Evolutionary conservation across 2,888 invertebrate species (phyloP), one percentile per base, ranked within the genome.

Genomic region (Anthrax anthrax): DNA sequence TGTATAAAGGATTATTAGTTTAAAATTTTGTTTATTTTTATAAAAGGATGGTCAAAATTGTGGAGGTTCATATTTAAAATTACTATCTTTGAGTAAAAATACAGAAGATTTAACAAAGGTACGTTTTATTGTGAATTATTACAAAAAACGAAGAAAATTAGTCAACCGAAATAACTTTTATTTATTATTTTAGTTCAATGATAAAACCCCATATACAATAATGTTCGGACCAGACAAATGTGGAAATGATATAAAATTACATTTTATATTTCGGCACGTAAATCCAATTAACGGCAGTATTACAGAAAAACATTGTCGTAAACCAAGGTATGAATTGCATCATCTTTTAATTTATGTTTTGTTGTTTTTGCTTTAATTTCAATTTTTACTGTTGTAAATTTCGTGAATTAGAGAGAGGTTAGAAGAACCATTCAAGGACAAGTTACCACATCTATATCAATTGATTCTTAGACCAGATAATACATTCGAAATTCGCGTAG

Each of bases 211-310:
- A 0, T 99, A 97, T 72, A 89, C 94, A 3, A 91, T 99, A 60
- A 98, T 99, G 98, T 99, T 98, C 71, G 98, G 98, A 0, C 97
- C 97, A 10, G 98, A 98, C 74, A 98, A 96, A 70, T 98, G 98
- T 70, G 97, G 97, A 52, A 87, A 86, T 61, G 91, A 92, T 66
- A 83, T 88, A 62, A 96, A 96, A 72, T 80, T 92, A 64, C 82
- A 82, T 64, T 81, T 81, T 65, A 99, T 99, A 67, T 92, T 99
- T 72, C 79, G 89, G 44, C 95, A 96, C 67, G 81, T 78, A 66
- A 97, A 98, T 72, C 97, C 96, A 12, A 74, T 81, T 58, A 97
- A 91, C 63, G 91, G 89, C 40, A 76, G 80, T 19, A 71, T 87
- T 54, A 84, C 88, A 63, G 98, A 98, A 69, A 97, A 98, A 61